Evolutionary conservation across 2,888 invertebrate genomes (phyloP).

Genomic region (Steinernema hermaphroditum): DNA sequence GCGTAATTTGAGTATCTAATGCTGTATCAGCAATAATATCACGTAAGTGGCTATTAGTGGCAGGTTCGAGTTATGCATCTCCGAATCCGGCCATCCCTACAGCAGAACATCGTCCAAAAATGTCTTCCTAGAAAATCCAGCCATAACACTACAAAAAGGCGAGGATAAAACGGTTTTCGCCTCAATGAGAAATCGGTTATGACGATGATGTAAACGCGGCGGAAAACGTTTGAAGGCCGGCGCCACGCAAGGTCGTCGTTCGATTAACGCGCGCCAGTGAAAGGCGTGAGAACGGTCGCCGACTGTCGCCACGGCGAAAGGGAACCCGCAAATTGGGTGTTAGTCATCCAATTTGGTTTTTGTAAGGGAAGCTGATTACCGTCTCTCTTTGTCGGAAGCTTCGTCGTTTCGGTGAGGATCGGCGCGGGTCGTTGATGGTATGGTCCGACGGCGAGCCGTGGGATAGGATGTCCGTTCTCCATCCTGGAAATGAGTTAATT

Average conservation of each 20-base stretch:
- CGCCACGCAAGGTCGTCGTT: slow-evolving; percentile 23
- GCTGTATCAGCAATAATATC: too few species aligned
- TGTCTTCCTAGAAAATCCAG: too few species aligned
- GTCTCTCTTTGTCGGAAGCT: slow-evolving; percentile 20
- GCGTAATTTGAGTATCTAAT: too few species aligned
- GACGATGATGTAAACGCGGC: not conserved
- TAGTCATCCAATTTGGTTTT: too few species aligned
- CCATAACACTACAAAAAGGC: too few species aligned
- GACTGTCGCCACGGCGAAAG: not conserved
- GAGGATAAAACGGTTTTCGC: not conserved
- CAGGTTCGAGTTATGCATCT: too few species aligned
- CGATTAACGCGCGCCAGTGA: slow-evolving; percentile 25
- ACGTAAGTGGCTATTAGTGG: too few species aligned
- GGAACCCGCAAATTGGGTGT: too few species aligned
- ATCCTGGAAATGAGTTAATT: slow-evolving; percentile 5
- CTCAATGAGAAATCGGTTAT: slow-evolving; percentile 2
- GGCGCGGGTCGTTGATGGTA: slow-evolving; percentile 27
- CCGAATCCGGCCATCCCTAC: too few species aligned
- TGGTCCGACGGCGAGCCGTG: slow-evolving; percentile 10
- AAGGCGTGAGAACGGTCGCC: slow-evolving; percentile 23
- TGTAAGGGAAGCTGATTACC: not conserved
- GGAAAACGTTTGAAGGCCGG: slow-evolving; percentile 22
- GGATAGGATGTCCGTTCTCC: slow-evolving; percentile 7
- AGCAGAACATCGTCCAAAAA: too few species aligned
- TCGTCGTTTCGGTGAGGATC: slow-evolving; percentile 12